Base-by-base conservation (phyloP, 1,140 invertebrate genomes). In the Drosophila azteca region DNA sequence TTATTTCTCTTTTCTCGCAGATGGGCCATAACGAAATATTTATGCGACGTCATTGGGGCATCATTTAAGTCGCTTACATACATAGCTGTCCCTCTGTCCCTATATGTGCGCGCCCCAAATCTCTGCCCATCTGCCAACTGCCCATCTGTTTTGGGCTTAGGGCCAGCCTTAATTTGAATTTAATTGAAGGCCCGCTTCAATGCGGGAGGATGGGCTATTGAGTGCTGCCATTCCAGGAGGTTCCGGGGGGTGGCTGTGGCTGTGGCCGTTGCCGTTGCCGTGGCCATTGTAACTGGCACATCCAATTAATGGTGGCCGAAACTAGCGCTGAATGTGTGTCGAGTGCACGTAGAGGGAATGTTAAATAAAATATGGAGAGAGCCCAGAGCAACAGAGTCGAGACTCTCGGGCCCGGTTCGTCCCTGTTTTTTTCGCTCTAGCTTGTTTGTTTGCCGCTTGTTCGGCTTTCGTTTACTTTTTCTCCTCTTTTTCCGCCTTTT, bases 221-320 rank as follows among this genome's bases (percentile, higher is more conserved):
- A 3, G 20, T 41, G 17, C 17, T 20, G 48, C 20, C 24, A 20
- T 35, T n/a, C n/a, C n/a, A n/a, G n/a, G 50, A 29, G 15, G 11
- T 52, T 20, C 29, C 50, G 17, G 13, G 61, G 61, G 3, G 26
- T 49, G 8, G n/a, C 31, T 9, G 31, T 29, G 6, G 29, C 29
- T 7, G 7, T 31, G 6, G 29, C 29, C 29, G 29, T 31, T 29
- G 8, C 29, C 29, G 7, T 31, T 31, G 31, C 31, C 31, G 6
- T 31, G 29, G 62, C 17, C 68, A 77, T 70, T 85, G 81, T 75
- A 88, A 88, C 78, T 87, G 82, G 83, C 83, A 87, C 82, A 87
- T 87, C 83, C 82, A 87, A 87, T 87, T 87, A 87, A 87, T 87
- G 82, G 82, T 77, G 78, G 55, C 74, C 83, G 57, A 82, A 85